Evolutionary conservation across 2,888 invertebrate species (phyloP), one percentile per base, ranked within the genome.

Genomic region (Rhamnusium bicolor): DNA sequence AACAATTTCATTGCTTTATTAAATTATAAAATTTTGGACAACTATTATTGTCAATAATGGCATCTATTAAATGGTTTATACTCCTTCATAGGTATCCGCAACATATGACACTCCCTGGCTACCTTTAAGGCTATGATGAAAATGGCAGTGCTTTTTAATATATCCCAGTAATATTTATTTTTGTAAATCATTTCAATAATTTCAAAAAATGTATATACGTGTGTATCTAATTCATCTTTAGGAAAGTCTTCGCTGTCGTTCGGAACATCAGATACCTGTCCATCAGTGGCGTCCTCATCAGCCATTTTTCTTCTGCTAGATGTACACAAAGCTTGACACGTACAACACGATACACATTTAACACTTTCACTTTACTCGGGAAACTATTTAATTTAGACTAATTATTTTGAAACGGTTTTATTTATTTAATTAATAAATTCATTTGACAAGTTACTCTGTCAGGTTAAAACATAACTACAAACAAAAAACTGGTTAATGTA

Each of bases 61-160:
- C 71, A 68, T 63, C 73, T 79, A 32, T 74, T 74, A 65, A 82
- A 82, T 16, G 83, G 83, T 77, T 79, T 73, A 56, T 83, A 82
- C 56, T 80, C 80, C 53, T 71, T 80, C 70, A 83, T 77, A 1
- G 83, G 83, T 61, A 83, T 83, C 19, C 75, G 60, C 74, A 83
- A 68, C 74, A 75, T 78, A 18, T 79, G 76, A 32, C 80, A 79
- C 65, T 83, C 82, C 19, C 79, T 73, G 1, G 83, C 80, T 74
- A 83, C 77, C 71, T 83, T 81, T 27, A 82, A 60, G 12, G 83
- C 83, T 12, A 83, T 4, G 12, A 79, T 16, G 67, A 83, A 83
- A 18, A 83, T 63, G 5, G 81, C 53, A 0, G 77, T 56, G 49
- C 67, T 68, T 66, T 72, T 53, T 10, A 72, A 19, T 32, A 67